Evolutionary conservation across 2,797 vertebrate species (phyloP).

Genomic region (Fistularia tabacaria): DNA sequence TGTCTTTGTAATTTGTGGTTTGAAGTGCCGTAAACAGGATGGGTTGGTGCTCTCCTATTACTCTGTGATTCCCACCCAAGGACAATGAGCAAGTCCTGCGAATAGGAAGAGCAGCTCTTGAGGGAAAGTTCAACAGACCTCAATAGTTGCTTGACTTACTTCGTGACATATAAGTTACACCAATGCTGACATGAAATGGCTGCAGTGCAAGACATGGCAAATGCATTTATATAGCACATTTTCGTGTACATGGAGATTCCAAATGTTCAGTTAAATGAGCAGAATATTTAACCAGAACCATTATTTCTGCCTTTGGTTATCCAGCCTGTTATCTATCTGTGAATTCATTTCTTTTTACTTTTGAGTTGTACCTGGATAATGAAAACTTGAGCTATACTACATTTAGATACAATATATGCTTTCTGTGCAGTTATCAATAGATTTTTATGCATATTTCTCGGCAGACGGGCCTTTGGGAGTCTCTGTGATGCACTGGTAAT

Average conservation of each 20-base stretch:
- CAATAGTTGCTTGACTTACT: constrained; percentile 45
- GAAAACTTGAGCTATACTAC: no score
- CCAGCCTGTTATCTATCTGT: no score
- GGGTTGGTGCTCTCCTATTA: constrained; percentile 49
- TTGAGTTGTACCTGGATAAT: no score
- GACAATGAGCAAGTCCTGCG: constrained; percentile 52
- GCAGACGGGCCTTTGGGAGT: constrained; percentile 16
- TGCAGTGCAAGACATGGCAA: neutral
- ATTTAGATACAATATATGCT: constrained; percentile 20
- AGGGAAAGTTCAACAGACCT: constrained; percentile 36
- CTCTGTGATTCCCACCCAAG: constrained; percentile 22
- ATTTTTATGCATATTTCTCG: constrained; percentile 7
- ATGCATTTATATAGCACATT: no score
- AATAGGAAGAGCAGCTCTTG: constrained; percentile 30
- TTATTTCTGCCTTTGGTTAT: no score
- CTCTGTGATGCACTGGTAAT: constrained; percentile 34
- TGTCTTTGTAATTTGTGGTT: constrained; percentile 46
- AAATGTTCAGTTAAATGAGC: no score
- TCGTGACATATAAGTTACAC: constrained; percentile 22
- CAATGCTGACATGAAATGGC: constrained; percentile 16
- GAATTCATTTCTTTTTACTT: no score
- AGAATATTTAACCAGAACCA: no score
- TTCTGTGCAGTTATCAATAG: constrained; percentile 13
- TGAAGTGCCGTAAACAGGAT: constrained; percentile 68
- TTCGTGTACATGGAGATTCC: no score